A percentile compares a stretch with the other conserved stretches of the same genome.
phyloP scores from a whole-genome alignment of 2,888 invertebrate species.

The Dasypolia templi region DNA sequence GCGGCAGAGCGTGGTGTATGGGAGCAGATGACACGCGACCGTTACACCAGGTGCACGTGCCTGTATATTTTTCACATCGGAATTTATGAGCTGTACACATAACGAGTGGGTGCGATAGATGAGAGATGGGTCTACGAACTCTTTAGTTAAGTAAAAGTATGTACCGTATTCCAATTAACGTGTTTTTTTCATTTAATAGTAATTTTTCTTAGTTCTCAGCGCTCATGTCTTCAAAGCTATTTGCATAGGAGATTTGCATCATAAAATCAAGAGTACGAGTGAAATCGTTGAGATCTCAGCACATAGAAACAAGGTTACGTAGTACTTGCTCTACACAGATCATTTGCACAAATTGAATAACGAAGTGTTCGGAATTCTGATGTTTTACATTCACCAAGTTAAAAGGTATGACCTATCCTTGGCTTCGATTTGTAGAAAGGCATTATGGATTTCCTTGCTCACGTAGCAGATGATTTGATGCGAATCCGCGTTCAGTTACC shows the following conservation, averaged over 20 bases:
- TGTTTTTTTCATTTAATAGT: neutral
- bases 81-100: conserved; percentile 57
- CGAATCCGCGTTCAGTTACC: neutral
- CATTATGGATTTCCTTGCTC: conserved; percentile 52
- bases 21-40: conserved; percentile 90
- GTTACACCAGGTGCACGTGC: conserved; percentile 88
- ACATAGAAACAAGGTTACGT: conserved; percentile 18
- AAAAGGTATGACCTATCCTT: conserved; percentile 65
- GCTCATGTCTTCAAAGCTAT: neutral
- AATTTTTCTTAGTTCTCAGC: neutral
- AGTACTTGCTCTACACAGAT: conserved; percentile 40
- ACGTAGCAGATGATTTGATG: conserved; percentile 42
- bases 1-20: conserved; percentile 86
- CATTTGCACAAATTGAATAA: conserved; percentile 56
- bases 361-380: conserved; percentile 40
- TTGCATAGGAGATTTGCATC: conserved; percentile 26
- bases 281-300: conserved; percentile 17
- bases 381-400: conserved; percentile 64
- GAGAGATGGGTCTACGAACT: conserved; percentile 39
- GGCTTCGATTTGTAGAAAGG: conserved; percentile 62
- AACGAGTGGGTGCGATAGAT: conserved; percentile 56
- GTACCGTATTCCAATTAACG: conserved; percentile 12
- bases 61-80: conserved; percentile 63
- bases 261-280: conserved; percentile 20
- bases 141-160: conserved; percentile 12